Evolutionary conservation across 37 sponge, comb jelly and placozoan genomes (phyloP), one percentile per base, ranked within the genome.

Genomic region (Spongilla lacustris): DNA sequence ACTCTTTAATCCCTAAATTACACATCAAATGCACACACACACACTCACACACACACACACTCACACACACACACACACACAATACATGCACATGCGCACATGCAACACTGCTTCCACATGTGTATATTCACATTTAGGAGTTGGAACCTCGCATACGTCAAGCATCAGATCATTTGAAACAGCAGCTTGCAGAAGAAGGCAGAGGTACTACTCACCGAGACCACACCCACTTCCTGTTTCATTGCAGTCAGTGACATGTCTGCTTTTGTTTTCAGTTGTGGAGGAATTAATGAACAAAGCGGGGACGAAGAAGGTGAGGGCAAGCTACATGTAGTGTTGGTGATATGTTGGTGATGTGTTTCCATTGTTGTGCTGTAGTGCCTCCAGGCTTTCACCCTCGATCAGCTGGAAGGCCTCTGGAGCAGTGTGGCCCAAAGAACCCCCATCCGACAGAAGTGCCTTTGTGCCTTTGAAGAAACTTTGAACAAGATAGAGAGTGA

Each of bases 361-460:
- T n/a, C n/a, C 58, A 10, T 14, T 17, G 1, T 10, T 58, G 58
- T 17, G 9, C 29, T 38, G 23, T 66, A 78, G 79, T 50, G 22
- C 27, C 49, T 78, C 2, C 66, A 78, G 49, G 0, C 4, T 30
- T 26, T 24, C 4, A 75, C 48, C 32, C 32, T 87, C 69, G 76
- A 12, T 6, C 75, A 87, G 2, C 77, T 87, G 27, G 36, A 75
- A 4, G 29, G 22, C 0, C 68, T 87, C 76, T 87, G 88, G 88
- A 46, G 23, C 5, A 48, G 81, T 32, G 49, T 87, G 9, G 46
- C 48, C 69, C 12, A 30, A 5, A 82, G 79, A 49, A 71, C 81
- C 13, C 25, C 75, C 8, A 4, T 34, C 29, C 71, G 88, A 33
- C 66, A 76, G 32, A 68, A 29, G 76, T 30, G 31, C 28, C 38